Evolutionary conservation across 2,113 vertebrate genomes (phyloP).

Genomic region (Cyphomyrus plagiostoma): DNA sequence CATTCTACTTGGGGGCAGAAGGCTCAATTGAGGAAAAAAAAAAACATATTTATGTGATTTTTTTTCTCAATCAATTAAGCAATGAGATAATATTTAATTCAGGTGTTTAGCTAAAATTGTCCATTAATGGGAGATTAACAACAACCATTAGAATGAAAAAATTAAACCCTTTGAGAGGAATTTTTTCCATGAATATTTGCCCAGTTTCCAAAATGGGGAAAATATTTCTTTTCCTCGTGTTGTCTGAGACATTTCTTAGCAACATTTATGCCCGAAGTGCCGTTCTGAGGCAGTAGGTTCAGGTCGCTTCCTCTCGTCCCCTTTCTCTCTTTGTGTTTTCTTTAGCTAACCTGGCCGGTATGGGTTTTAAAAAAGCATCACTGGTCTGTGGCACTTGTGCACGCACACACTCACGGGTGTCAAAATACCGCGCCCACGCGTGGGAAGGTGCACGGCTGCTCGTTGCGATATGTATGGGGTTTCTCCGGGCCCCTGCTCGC

Average conservation of each 20-base stretch:
- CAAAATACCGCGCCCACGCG: not conserved
- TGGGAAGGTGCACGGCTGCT: not conserved
- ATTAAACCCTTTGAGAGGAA: constrained; percentile 50
- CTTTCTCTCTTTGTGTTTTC: not conserved
- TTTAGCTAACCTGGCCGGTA: not conserved
- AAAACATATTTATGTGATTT: constrained; percentile 67
- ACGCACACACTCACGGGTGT: not conserved
- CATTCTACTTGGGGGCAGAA: constrained; percentile 39
- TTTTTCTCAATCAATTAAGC: constrained; percentile 65
- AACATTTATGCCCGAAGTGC: not conserved
- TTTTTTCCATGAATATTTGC: constrained; percentile 34
- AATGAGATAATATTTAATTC: constrained; percentile 75
- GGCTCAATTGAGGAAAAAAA: constrained; percentile 53
- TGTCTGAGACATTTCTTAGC: not conserved
- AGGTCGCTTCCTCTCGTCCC: not conserved
- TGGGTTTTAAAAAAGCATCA: not conserved
- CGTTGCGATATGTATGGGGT: not conserved
- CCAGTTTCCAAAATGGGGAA: not conserved
- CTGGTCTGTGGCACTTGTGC: not conserved
- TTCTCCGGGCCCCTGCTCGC: not conserved
- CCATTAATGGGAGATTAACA: constrained; percentile 67
- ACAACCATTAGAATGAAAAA: constrained; percentile 53
- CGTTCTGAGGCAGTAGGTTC: not conserved
- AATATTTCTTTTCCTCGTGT: not conserved
- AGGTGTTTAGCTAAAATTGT: constrained; percentile 65